Conservation (phyloP, 2,888 invertebrate species). For the Eupithecia exiguata region DNA sequence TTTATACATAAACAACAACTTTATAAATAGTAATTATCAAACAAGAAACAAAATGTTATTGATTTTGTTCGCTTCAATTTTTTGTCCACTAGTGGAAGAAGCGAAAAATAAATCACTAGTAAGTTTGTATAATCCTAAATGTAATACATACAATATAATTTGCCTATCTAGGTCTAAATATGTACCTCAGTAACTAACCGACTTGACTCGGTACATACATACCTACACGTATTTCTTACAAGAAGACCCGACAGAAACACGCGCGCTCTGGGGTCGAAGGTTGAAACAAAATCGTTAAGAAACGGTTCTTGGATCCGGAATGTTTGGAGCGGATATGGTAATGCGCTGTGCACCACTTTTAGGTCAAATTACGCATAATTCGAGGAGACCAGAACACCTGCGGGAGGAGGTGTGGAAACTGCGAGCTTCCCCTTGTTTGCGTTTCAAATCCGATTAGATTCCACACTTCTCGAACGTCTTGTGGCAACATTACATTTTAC, state of each 20-base stretch:
- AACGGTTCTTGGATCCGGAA: constrained; percentile 35
- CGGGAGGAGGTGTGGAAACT: not conserved
- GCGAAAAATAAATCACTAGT: no score
- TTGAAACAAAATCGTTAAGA: constrained; percentile 27
- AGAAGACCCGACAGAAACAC: not conserved
- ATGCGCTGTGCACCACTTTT: constrained; percentile 42
- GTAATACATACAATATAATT: no score
- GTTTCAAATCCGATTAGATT: constrained; percentile 39
- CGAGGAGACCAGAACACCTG: constrained; percentile 7
- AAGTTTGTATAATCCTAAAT: no score
- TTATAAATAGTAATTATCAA: no score
- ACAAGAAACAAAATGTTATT: no score
- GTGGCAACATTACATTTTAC: constrained; percentile 31
- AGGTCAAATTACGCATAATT: constrained; percentile 47
- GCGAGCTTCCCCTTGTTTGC: constrained; percentile 38
- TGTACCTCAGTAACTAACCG: no score
- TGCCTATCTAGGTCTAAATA: no score
- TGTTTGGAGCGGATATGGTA: constrained; percentile 41
- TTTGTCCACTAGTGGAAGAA: no score
- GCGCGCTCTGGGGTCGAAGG: constrained; percentile 27
- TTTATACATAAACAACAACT: no score
- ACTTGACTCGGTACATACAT: no score
- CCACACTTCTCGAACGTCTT: constrained; percentile 39
- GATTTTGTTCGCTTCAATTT: no score
- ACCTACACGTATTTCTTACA: no score